These are phyloP conservation scores for Colletes gigas DNA, from an alignment of 1,140 invertebrate species.

Conservation along the genomic window DNA sequence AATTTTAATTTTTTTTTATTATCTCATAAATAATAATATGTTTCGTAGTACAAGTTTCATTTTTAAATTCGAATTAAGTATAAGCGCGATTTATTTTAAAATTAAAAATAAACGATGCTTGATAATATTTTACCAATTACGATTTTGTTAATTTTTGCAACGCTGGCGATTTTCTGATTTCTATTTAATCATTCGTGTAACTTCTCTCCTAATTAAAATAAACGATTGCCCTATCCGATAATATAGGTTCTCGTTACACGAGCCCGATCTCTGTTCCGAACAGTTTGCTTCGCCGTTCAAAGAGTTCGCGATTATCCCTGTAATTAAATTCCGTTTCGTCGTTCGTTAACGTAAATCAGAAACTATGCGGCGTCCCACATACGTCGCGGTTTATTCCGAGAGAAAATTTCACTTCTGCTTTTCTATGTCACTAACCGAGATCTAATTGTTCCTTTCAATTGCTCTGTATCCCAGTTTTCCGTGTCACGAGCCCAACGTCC, in stretches of 20 bases:
- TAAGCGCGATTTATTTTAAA: too few species aligned
- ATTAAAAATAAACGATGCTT: too few species aligned
- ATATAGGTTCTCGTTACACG: background rate
- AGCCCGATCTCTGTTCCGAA: background rate
- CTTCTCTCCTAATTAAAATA: background rate
- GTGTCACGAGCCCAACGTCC: background rate
- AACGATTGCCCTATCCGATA: background rate
- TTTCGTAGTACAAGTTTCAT: too few species aligned
- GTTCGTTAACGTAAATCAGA: constrained; percentile 22
- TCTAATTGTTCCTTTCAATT: constrained; percentile 37
- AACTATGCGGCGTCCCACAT: background rate
- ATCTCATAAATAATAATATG: too few species aligned
- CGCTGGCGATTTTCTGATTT: too few species aligned
- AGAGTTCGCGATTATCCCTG: background rate
- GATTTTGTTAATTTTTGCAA: too few species aligned
- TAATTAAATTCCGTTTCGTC: constrained; percentile 26
- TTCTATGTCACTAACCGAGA: constrained; percentile 11
- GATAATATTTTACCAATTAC: too few species aligned
- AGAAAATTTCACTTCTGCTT: constrained; percentile 35
- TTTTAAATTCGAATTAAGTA: too few species aligned
- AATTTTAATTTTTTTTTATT: too few species aligned
- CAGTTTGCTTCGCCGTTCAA: background rate
- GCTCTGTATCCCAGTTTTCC: background rate
- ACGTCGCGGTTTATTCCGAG: background rate
- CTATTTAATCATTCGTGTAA: too few species aligned